Conservation (phyloP, 2,888 invertebrate species). For the Nephrotoma guestfalica region DNA sequence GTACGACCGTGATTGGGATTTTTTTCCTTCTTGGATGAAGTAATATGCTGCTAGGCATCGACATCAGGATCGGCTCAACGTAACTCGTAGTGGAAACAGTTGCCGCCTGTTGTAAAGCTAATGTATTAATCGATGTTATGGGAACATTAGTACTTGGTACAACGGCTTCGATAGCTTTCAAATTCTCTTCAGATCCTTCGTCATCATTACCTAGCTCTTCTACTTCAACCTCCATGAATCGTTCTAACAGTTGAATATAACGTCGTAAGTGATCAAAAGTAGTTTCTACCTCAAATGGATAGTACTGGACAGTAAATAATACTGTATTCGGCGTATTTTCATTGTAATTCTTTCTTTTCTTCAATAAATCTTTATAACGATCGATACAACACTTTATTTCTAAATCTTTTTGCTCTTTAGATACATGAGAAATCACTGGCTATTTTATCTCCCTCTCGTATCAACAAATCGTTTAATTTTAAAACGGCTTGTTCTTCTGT, state of each 20-base stretch:
- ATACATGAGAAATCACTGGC: not conserved
- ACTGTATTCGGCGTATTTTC: too few relatives aligned
- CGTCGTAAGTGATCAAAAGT: too few relatives aligned
- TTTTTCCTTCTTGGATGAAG: not conserved
- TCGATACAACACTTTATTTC: not conserved
- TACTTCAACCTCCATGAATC: not conserved
- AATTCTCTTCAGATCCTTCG: not conserved
- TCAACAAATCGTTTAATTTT: not conserved
- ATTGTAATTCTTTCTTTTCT: too few relatives aligned
- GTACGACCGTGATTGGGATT: not conserved
- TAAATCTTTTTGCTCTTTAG: not conserved
- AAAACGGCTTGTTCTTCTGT: not conserved
- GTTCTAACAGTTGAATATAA: not conserved
- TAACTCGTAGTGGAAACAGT: not conserved
- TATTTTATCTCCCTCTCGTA: not conserved
- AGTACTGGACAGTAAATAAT: too few relatives aligned
- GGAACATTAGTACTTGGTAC: not conserved
- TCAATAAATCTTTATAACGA: too few relatives aligned
- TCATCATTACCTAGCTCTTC: not conserved
- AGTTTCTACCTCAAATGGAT: too few relatives aligned
- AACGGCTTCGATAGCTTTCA: not conserved
- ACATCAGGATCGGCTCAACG: not conserved
- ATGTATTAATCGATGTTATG: not conserved
- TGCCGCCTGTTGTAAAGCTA: not conserved
- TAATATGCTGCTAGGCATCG: not conserved